These are phyloP conservation scores for Bubo bubo DNA, from an alignment of 2,113 vertebrate genomes.

Conservation along the genomic window DNA sequence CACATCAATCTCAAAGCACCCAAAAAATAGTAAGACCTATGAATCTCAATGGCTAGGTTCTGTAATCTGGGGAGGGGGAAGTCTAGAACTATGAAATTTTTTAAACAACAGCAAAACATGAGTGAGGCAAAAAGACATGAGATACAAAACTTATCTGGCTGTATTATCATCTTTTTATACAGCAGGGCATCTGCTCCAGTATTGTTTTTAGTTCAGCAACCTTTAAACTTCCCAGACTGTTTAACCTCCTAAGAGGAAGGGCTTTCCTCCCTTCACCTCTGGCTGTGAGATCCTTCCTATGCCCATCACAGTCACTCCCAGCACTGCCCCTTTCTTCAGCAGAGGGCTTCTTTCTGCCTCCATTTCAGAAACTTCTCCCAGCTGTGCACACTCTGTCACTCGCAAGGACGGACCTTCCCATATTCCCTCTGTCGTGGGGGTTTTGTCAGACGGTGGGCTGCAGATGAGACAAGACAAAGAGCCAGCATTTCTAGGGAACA, in stretches of 20 bases:
- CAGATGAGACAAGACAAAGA: not conserved
- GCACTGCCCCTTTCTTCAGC: not conserved
- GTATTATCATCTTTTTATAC: not conserved
- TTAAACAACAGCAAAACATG: not conserved
- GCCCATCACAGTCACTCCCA: not conserved
- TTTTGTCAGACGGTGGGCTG: rapidly evolving
- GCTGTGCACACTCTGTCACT: not conserved
- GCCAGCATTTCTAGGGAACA: not conserved
- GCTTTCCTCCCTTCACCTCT: not conserved
- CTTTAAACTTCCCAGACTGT: not conserved
- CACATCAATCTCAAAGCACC: not conserved
- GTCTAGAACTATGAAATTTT: not conserved
- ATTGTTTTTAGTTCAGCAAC: not conserved
- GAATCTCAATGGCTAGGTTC: not conserved
- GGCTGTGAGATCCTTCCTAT: not conserved
- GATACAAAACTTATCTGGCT: not conserved
- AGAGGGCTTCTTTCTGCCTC: rapidly evolving
- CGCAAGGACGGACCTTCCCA: not conserved
- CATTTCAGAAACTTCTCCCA: not conserved
- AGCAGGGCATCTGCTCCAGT: not conserved
- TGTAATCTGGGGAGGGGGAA: not conserved
- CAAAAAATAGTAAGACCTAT: not conserved
- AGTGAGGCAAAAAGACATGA: not conserved
- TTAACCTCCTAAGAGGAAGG: not conserved
- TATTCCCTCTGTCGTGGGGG: not conserved